Percentiles rank a stretch among this genome's conserved stretches.
Conservation (phyloP, 1,140 invertebrate genomes). For the Monomorium pharaonis region DNA sequence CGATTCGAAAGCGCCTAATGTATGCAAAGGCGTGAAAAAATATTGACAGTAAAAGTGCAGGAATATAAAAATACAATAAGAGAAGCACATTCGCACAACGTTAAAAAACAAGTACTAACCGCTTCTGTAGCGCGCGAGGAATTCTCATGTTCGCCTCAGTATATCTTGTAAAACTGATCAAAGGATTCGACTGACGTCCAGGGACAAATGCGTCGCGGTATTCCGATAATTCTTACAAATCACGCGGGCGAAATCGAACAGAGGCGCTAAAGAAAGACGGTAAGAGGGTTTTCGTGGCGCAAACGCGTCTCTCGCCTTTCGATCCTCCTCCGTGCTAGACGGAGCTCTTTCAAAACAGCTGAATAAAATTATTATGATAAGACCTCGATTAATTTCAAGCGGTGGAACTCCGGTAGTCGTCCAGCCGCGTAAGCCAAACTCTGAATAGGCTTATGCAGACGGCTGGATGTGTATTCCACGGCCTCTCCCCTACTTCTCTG, state of each 20-base stretch:
- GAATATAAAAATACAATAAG: neutral
- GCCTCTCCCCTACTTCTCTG: neutral
- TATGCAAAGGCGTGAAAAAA: neutral
- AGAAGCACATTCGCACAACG: neutral
- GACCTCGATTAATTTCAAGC: conserved; percentile 82
- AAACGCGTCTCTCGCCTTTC: neutral
- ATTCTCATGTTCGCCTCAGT: neutral
- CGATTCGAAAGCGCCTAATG: neutral
- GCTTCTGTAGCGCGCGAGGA: neutral
- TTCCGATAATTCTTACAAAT: neutral
- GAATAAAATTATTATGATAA: conserved; percentile 83
- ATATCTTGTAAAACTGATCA: neutral
- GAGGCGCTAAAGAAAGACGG: conserved; percentile 4
- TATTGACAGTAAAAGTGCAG: neutral
- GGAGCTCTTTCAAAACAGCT: conserved; percentile 60
- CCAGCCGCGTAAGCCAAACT: conserved; percentile 73
- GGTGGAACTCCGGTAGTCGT: conserved; percentile 78
- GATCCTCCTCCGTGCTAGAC: conserved; percentile 54
- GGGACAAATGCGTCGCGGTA: neutral
- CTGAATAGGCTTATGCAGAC: conserved; percentile 79
- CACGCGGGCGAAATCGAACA: neutral
- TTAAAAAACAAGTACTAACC: neutral
- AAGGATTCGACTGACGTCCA: neutral
- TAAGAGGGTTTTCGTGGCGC: neutral
- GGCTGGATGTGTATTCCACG: conserved; percentile 46